Evolutionary conservation across 2,888 invertebrate species (phyloP).

Genomic region (Lomographa bimaculata): DNA sequence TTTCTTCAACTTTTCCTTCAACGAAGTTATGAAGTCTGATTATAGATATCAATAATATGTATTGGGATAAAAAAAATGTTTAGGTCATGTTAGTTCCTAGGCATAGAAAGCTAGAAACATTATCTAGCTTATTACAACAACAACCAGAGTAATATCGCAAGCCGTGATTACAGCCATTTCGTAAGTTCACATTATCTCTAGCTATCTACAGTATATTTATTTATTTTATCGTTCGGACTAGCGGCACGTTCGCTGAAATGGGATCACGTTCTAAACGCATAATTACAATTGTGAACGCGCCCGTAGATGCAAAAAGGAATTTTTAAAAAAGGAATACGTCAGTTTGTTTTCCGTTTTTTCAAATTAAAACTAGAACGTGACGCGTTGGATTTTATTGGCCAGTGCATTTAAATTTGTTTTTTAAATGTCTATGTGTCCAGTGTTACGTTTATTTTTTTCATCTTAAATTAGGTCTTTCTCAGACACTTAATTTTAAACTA

Average conservation of each 20-base stretch:
- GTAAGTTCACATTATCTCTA: too few relatives aligned
- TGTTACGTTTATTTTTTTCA: slow-evolving; percentile 24
- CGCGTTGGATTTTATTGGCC: slow-evolving; percentile 38
- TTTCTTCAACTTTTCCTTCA: too few relatives aligned
- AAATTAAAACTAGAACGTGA: slow-evolving; percentile 63
- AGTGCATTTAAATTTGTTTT: slow-evolving; percentile 16
- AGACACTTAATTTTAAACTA: too few relatives aligned
- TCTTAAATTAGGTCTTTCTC: too few relatives aligned
- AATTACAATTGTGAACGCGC: slow-evolving; percentile 64
- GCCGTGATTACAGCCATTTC: too few relatives aligned
- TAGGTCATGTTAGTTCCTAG: too few relatives aligned
- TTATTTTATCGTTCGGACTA: slow-evolving; percentile 50
- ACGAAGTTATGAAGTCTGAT: too few relatives aligned
- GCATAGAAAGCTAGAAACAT: too few relatives aligned
- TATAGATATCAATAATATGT: too few relatives aligned
- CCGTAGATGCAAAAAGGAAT: slow-evolving; percentile 49
- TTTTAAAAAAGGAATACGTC: slow-evolving; percentile 46
- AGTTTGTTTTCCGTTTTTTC: slow-evolving; percentile 58
- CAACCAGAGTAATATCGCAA: too few relatives aligned
- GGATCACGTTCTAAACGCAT: slow-evolving; percentile 75
- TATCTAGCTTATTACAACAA: too few relatives aligned
- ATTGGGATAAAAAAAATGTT: too few relatives aligned
- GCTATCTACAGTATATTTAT: slow-evolving; percentile 36
- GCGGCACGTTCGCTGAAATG: slow-evolving; percentile 70
- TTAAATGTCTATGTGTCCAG: slow-evolving; percentile 24